These are phyloP conservation scores for Brachystomella parvula DNA, from an alignment of 1,140 invertebrate species.

Conservation along the genomic window DNA sequence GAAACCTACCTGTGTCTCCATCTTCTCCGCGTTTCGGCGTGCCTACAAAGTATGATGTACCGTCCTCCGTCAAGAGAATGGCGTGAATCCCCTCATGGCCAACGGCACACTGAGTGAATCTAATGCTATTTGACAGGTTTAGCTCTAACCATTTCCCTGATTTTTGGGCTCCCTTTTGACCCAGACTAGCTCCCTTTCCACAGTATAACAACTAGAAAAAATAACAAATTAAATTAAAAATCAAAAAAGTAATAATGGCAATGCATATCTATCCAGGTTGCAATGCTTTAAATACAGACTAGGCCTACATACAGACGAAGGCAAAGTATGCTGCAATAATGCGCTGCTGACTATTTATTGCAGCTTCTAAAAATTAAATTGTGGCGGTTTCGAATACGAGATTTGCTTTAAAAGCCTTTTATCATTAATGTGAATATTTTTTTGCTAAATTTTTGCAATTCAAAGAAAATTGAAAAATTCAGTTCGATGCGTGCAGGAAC, in stretches of 20 bases:
- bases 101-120: slow-evolving; percentile 68
- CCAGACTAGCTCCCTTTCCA: slow-evolving; percentile 65
- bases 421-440: too few species aligned
- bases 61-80: slow-evolving; percentile 79
- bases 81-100: slow-evolving; percentile 91
- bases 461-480: too few species aligned
- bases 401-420: too few species aligned
- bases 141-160: slow-evolving; percentile 66
- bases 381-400: too few species aligned
- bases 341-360: too few species aligned
- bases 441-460: too few species aligned
- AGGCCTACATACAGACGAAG: too few species aligned
- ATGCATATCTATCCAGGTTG: too few species aligned
- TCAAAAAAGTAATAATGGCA: slow-evolving; percentile 12
- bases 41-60: slow-evolving; percentile 76
- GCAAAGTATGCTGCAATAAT: too few species aligned
- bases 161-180: slow-evolving; percentile 57
- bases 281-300: too few species aligned
- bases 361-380: too few species aligned
- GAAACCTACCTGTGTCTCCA: slow-evolving; percentile 59
- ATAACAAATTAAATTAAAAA: slow-evolving; percentile 17
- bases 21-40: slow-evolving; percentile 88
- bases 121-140: slow-evolving; percentile 62
- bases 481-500: too few species aligned
- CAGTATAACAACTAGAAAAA: slow-evolving; percentile 58